Evolutionary conservation across 1,140 invertebrate genomes (phyloP), one percentile per base, ranked within the genome.

Genomic region (Hycleus cichorii): DNA sequence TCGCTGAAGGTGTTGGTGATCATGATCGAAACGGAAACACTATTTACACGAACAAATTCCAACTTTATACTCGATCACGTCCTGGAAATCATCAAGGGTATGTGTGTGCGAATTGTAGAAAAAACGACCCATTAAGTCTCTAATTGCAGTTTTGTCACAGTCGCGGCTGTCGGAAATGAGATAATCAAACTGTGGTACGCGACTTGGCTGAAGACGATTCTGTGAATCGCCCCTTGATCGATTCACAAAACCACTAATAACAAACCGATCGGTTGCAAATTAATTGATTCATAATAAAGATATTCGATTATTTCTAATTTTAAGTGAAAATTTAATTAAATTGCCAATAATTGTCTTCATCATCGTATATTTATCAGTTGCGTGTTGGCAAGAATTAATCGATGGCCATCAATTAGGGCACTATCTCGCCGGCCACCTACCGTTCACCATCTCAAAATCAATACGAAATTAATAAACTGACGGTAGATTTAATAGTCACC

Each of bases 101-200:
- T 58, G 57, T 44, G 43, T 32, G 32, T 32, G 32, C 18, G 18
- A 18, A 18, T 18, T 18, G 32, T 32, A 32, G 32, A 57, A 60
- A 58, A 57, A 61, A 54, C 59, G 57, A 47, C 57, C 65, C 54
- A 63, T 67, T 67, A 67, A 55, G 58, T 57, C 57, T 59, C 65
- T 67, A 67, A 67, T 67, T 67, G 65, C 62, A 47, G 56, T 57
- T 60, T 44, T 65, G 65, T 67, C 65, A 62, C 65, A 65, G 46
- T 64, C 64, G 61, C 61, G 59, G 59, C 51, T 64, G 64, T 64
- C 64, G 65, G 65, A 67, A 67, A 67, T 65, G 63, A 67, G 65
- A 67, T 67, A 67, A 65, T 67, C 64, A 61, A 65, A 65, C 53
- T 53, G 53, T 32, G 39, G 40, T 65, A 65, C 64, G 64, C 62